These are phyloP conservation scores for Micrasema longulum DNA, from an alignment of 1,140 invertebrate species.

Conservation along the genomic window DNA sequence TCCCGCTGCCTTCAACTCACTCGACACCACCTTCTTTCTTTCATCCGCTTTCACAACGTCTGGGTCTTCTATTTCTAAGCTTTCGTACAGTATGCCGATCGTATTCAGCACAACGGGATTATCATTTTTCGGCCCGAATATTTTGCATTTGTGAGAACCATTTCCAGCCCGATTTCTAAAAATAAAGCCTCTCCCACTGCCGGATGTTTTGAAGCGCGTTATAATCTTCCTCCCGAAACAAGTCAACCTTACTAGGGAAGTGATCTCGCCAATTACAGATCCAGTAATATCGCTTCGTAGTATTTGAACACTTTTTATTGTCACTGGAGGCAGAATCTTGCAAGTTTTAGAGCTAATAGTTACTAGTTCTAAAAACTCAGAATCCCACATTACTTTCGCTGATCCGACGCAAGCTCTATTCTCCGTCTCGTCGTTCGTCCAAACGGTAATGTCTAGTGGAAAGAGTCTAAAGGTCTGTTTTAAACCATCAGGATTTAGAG, in stretches of 20 bases:
- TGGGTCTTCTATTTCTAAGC: slow-evolving; percentile 40
- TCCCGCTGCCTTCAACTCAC: slow-evolving; percentile 28
- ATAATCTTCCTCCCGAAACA: slow-evolving; percentile 25
- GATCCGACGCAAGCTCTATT: slow-evolving; percentile 34
- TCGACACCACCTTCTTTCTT: slow-evolving; percentile 2
- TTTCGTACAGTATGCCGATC: slow-evolving; percentile 32
- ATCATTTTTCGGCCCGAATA: slow-evolving; percentile 13
- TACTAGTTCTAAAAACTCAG: slow-evolving; percentile 25
- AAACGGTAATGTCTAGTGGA: slow-evolving; percentile 35
- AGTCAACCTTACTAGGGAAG: slow-evolving; percentile 22
- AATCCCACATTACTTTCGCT: slow-evolving; percentile 34
- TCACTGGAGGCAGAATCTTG: slow-evolving; percentile 1
- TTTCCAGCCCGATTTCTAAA: slow-evolving; percentile 3
- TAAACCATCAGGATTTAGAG: slow-evolving; percentile 36
- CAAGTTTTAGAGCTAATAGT: slow-evolving; percentile 6
- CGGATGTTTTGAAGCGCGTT: slow-evolving; percentile 24
- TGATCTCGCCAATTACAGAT: slow-evolving; percentile 31
- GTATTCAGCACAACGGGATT: background rate
- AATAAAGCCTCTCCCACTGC: background rate
- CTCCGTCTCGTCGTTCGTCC: slow-evolving; percentile 33
- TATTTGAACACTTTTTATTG: background rate
- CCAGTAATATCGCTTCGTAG: slow-evolving; percentile 21
- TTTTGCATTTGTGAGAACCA: slow-evolving; percentile 30
- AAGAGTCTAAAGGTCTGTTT: slow-evolving; percentile 32
- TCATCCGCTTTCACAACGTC: slow-evolving; percentile 15